A percentile compares a stretch with the other conserved stretches of the same genome.
Conservation (phyloP, 2,113 vertebrate species). For the Laterallus jamaicensis region DNA sequence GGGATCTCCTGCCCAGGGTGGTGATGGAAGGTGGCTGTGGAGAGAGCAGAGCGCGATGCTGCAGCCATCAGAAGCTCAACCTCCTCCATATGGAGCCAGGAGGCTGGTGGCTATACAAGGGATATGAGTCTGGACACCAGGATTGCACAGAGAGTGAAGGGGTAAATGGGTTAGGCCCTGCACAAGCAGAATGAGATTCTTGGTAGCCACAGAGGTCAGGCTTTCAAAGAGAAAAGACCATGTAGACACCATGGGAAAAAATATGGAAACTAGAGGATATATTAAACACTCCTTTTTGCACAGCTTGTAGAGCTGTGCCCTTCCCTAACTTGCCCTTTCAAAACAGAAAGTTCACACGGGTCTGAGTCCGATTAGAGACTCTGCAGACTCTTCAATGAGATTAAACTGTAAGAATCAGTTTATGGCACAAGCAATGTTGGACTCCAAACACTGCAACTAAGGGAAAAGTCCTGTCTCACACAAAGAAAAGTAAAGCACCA, state of each 20-base stretch:
- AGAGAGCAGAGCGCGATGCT: background rate
- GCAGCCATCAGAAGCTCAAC: background rate
- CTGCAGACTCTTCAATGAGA: background rate
- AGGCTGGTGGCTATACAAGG: background rate
- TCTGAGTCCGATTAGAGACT: background rate
- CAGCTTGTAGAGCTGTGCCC: background rate
- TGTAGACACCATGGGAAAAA: background rate
- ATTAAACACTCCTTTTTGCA: background rate
- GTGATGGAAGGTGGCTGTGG: background rate
- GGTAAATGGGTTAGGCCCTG: background rate
- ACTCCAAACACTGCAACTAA: background rate
- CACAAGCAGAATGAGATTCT: background rate
- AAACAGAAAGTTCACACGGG: background rate
- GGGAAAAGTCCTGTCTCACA: background rate
- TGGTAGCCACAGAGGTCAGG: background rate
- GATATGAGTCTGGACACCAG: background rate
- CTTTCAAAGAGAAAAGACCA: background rate
- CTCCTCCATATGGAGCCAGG: accelerated
- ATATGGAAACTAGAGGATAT: background rate
- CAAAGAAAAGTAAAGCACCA: background rate
- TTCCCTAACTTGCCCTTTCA: background rate
- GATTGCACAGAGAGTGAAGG: background rate
- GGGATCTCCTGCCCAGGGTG: background rate
- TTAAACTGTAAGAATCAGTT: background rate
- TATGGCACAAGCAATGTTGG: background rate